Percentiles rank a stretch among this genome's conserved stretches.
phyloP scores from a whole-genome alignment of 2,888 invertebrate genomes.

The Taenaris catops region DNA sequence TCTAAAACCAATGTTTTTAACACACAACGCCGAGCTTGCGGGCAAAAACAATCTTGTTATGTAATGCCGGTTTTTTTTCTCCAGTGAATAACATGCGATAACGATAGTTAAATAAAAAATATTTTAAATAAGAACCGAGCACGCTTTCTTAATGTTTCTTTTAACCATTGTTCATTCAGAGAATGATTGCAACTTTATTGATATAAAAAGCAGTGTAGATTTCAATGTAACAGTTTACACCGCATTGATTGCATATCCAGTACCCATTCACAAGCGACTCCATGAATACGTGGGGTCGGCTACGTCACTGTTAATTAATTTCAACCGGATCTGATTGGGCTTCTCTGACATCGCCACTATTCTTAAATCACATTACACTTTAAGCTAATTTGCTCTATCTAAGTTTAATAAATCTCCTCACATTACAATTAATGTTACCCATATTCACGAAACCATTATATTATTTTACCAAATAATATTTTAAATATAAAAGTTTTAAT shows the following conservation, averaged over 20 bases:
- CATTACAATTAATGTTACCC: too few species aligned
- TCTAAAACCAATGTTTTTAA: conserved; percentile 11
- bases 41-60: conserved; percentile 3
- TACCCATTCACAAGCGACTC: conserved; percentile 14
- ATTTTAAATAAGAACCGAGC: conserved; percentile 5
- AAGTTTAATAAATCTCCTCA: too few species aligned
- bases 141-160: conserved; percentile 6
- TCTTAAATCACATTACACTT: too few species aligned
- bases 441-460: too few species aligned
- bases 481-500: too few species aligned
- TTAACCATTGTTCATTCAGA: conserved; percentile 5
- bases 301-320: conserved; percentile 35
- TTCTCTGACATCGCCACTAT: conserved; percentile 23
- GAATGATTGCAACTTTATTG: conserved; percentile 1
- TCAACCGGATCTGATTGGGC: conserved; percentile 32
- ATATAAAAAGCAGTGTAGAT: conserved; percentile 5
- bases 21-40: conserved; percentile 7
- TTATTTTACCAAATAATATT: too few species aligned
- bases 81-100: conserved; percentile 4
- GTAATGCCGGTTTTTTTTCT: conserved; percentile 8
- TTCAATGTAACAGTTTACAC: conserved; percentile 4
- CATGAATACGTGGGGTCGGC: conserved; percentile 18
- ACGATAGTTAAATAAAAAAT: conserved; percentile 6
- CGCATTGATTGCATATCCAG: not conserved
- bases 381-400: too few species aligned